Percentiles rank a stretch among this genome's conserved stretches.
phyloP scores from a whole-genome alignment of 2,888 invertebrate species.

The Idaea aversata region DNA sequence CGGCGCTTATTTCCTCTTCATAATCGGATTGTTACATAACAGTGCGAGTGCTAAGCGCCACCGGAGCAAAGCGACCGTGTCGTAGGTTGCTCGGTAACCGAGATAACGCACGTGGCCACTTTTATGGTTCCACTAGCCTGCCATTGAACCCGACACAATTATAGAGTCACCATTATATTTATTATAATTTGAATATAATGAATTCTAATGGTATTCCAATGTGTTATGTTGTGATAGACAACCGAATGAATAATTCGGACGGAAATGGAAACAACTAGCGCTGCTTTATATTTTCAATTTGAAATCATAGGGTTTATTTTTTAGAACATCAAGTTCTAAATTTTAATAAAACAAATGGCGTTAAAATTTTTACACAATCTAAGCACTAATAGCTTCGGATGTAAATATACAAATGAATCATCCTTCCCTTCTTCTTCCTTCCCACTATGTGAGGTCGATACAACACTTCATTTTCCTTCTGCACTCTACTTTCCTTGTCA shows the following conservation, averaged over 20 bases:
- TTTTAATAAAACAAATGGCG: background rate
- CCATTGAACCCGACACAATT: conserved; percentile 31
- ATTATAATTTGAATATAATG: background rate
- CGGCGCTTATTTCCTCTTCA: background rate
- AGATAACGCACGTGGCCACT: conserved; percentile 41
- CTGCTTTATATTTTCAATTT: background rate
- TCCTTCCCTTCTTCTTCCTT: too few species aligned
- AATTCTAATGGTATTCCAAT: background rate
- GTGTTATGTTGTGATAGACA: background rate
- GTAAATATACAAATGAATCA: too few species aligned
- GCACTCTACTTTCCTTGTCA: too few species aligned
- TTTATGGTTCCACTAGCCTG: conserved; percentile 20
- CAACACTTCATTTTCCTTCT: too few species aligned
- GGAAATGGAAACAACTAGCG: background rate
- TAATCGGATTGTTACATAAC: background rate
- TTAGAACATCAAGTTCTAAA: too few species aligned
- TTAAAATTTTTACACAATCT: too few species aligned
- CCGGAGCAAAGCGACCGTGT: conserved; percentile 10
- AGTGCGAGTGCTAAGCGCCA: conserved; percentile 36
- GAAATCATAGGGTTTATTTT: background rate
- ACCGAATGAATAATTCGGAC: background rate
- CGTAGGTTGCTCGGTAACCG: conserved; percentile 12
- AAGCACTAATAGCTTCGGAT: too few species aligned
- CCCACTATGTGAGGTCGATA: too few species aligned
- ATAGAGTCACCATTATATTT: conserved; percentile 18